Evolutionary conservation across 1,140 invertebrate species (phyloP).

Genomic region (Bombus picipes): DNA sequence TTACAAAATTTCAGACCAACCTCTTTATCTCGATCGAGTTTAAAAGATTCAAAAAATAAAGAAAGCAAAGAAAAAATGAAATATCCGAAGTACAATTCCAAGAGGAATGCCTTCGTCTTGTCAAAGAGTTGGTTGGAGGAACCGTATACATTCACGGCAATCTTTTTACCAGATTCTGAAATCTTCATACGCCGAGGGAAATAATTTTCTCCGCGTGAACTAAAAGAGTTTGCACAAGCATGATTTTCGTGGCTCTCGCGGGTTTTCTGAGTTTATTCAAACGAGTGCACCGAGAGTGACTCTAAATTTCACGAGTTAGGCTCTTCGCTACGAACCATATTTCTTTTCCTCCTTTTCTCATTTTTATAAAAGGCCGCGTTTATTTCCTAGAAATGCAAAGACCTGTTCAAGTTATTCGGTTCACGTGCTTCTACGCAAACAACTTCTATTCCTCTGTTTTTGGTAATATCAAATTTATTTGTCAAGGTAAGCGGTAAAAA

Average conservation of each 20-base stretch:
- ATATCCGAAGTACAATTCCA: slow-evolving; percentile 1
- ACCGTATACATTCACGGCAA: neutral
- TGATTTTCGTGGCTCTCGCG: neutral
- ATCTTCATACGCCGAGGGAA: neutral
- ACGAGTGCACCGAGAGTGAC: neutral
- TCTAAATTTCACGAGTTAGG: neutral
- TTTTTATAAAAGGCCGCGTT: neutral
- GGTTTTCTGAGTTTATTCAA: neutral
- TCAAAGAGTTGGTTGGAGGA: neutral
- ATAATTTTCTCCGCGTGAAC: neutral
- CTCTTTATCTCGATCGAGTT: neutral
- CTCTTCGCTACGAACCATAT: neutral
- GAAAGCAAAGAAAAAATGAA: neutral
- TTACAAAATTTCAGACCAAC: neutral
- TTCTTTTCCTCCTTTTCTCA: neutral
- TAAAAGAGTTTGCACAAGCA: neutral
- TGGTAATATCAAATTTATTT: no score
- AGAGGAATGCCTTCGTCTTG: neutral
- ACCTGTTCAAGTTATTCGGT: neutral
- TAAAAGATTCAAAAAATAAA: neutral
- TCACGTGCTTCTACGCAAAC: neutral
- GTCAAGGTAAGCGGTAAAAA: no score
- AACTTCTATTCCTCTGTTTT: no score
- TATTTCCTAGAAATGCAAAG: neutral
- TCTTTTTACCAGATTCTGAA: neutral